Percentiles rank a stretch among this genome's conserved stretches.
These are phyloP conservation scores for Vanessa tameamea DNA, from an alignment of 1,140 invertebrate species.

Conservation along the genomic window DNA sequence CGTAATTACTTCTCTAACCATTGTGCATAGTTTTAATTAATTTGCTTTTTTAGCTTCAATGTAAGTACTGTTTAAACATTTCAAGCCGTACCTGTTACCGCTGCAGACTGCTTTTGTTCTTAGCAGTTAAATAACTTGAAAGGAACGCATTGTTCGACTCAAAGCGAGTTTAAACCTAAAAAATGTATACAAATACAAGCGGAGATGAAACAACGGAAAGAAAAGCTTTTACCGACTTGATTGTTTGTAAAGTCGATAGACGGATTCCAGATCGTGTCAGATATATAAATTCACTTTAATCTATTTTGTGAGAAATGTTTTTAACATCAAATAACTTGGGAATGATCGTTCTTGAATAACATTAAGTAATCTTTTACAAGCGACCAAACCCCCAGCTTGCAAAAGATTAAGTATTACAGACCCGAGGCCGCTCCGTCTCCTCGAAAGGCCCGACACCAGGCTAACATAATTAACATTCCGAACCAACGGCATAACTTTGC, in stretches of 20 bases:
- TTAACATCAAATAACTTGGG: no score
- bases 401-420: background rate
- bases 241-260: no score
- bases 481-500: conserved; percentile 14
- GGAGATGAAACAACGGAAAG: background rate
- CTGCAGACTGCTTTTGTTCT: conserved; percentile 26
- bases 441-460: background rate
- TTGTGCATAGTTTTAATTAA: background rate
- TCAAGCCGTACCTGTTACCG: conserved; percentile 19
- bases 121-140: conserved; percentile 31
- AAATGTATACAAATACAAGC: conserved; percentile 13
- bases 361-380: background rate
- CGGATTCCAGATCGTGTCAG: no score
- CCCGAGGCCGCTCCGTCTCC: background rate
- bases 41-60: conserved; percentile 8
- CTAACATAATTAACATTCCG: conserved; percentile 29
- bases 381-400: no score
- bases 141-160: conserved; percentile 17
- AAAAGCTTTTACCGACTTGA: background rate
- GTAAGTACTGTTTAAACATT: conserved; percentile 11
- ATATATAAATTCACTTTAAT: no score
- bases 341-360: no score
- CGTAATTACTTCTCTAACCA: background rate
- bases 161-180: conserved; percentile 26
- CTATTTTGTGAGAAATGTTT: no score